Conservation (phyloP, 2,113 vertebrate species). For the Typhlomys cinereus region DNA sequence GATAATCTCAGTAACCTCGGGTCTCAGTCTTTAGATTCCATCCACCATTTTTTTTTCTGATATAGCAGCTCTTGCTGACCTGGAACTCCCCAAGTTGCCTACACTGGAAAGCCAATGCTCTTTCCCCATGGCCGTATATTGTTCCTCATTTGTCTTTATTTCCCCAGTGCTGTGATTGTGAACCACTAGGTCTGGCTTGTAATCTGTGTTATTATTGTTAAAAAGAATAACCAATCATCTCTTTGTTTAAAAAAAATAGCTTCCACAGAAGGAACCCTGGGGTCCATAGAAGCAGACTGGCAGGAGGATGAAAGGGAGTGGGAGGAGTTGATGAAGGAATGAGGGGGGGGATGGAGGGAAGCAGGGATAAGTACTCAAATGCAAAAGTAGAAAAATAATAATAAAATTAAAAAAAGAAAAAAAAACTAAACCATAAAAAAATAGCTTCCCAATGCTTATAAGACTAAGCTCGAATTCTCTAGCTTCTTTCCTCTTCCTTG, state of each 20-base stretch:
- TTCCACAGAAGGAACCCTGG: too few species aligned
- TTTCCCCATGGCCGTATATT: too few species aligned
- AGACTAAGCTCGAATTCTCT: background rate
- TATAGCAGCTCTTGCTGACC: background rate
- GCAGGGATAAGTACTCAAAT: too few species aligned
- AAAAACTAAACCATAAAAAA: too few species aligned
- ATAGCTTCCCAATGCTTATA: background rate
- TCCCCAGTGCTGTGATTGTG: background rate
- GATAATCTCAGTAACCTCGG: too few species aligned
- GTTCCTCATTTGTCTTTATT: background rate
- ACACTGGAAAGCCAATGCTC: background rate
- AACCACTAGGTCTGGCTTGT: background rate
- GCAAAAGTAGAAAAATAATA: too few species aligned
- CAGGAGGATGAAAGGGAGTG: too few species aligned
- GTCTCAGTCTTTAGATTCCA: background rate
- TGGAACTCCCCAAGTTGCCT: background rate
- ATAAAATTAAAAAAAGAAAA: too few species aligned
- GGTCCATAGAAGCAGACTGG: too few species aligned
- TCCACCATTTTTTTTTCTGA: background rate
- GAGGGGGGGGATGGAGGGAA: too few species aligned
- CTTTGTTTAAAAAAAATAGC: conserved; percentile 13
- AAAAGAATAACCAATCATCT: background rate
- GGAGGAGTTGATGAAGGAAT: too few species aligned
- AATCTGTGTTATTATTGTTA: conserved; percentile 4
- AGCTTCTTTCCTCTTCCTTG: background rate